phyloP scores from a whole-genome alignment of 2,888 invertebrate genomes.

The Troglohyphantes excavatus region DNA sequence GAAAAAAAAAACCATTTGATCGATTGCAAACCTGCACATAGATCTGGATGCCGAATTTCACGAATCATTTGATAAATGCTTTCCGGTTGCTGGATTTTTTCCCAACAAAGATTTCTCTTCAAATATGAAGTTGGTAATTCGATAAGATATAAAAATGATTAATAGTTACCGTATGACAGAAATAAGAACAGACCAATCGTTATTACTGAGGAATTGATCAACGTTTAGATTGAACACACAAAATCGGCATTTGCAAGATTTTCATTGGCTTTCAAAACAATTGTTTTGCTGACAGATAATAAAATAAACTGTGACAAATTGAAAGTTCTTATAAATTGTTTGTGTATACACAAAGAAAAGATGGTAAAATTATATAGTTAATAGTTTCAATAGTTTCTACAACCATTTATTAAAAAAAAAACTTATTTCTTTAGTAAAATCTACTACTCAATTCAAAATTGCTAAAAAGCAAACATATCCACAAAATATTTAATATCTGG shows the following conservation, averaged over 20 bases:
- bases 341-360: no score
- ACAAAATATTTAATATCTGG: no score
- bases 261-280: not conserved
- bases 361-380: no score
- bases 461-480: no score
- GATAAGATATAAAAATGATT: conserved; percentile 54
- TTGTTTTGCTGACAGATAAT: no score
- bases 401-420: no score
- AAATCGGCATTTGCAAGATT: not conserved
- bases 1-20: conserved; percentile 30
- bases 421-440: no score
- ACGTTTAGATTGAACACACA: not conserved
- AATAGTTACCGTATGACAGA: conserved; percentile 17
- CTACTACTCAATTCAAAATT: no score
- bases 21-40: conserved; percentile 34
- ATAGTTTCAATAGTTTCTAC: no score
- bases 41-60: conserved; percentile 43
- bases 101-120: conserved; percentile 30
- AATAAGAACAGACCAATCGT: not conserved
- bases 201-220: not conserved
- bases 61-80: conserved; percentile 58
- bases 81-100: conserved; percentile 39
- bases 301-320: no score
- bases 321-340: no score
- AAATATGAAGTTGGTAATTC: conserved; percentile 49